Conservation (phyloP, 2,113 vertebrate genomes). For the Brienomyrus longianalis region DNA sequence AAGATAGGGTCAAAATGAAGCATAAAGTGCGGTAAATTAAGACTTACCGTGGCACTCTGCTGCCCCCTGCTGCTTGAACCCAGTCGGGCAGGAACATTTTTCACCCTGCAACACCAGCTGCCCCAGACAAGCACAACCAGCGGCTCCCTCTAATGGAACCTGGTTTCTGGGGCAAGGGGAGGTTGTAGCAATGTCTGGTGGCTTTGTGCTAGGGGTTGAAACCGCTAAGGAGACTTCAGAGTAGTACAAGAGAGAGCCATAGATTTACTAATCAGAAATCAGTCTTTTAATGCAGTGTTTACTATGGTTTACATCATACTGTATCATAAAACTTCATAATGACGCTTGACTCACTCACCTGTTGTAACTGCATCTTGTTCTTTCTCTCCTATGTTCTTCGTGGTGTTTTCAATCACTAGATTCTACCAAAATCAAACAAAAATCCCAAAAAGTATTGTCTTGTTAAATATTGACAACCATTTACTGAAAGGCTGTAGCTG, state of each 20-base stretch:
- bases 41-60: constrained; percentile 21
- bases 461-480: not conserved
- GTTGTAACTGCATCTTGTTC: constrained; percentile 19
- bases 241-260: not conserved
- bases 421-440: constrained; percentile 19
- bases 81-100: constrained; percentile 16
- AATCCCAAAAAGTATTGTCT: not conserved
- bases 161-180: constrained; percentile 8
- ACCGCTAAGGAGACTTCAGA: not conserved
- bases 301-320: not conserved
- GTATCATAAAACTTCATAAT: not conserved
- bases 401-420: constrained; percentile 32
- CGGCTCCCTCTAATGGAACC: not conserved
- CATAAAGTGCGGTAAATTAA: not conserved
- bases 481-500: not conserved
- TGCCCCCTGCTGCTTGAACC: constrained; percentile 17
- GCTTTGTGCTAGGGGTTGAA: not conserved
- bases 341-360: constrained; percentile 34
- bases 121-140: constrained; percentile 7
- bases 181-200: not conserved
- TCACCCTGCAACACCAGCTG: constrained; percentile 5
- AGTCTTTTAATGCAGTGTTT: not conserved
- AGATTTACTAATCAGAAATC: not conserved
- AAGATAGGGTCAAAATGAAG: too few relatives aligned
- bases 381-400: constrained; percentile 34